phyloP scores from a whole-genome alignment of 2,888 invertebrate genomes.

The Leuctra nigra region DNA sequence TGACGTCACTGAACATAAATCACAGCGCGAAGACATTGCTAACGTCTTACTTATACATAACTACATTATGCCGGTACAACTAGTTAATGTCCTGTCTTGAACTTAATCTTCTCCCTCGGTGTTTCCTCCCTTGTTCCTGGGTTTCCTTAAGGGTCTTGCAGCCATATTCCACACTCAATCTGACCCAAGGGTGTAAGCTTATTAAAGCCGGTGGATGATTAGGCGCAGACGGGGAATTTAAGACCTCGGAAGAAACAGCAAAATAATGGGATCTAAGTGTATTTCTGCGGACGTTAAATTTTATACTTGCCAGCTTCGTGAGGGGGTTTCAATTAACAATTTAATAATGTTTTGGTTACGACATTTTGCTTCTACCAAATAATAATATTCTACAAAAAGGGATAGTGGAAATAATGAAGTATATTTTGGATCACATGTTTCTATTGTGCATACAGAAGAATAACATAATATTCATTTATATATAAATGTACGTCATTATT shows the following conservation, averaged over 20 bases:
- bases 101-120: constrained; percentile 6
- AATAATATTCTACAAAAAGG: background rate
- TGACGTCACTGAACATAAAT: background rate
- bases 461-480: no score
- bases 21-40: constrained; percentile 6
- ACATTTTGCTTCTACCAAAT: background rate
- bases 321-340: background rate
- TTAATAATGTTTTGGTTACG: no score
- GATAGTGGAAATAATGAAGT: background rate
- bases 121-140: constrained; percentile 13
- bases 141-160: constrained; percentile 9
- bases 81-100: constrained; percentile 13
- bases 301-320: background rate
- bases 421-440: background rate
- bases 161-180: constrained; percentile 3
- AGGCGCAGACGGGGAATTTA: constrained; percentile 7
- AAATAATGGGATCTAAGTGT: constrained; percentile 9
- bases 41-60: constrained; percentile 4
- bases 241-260: constrained; percentile 1
- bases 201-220: constrained; percentile 10
- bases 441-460: no score
- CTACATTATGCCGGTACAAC: constrained; percentile 14
- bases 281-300: background rate
- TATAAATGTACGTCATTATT: no score
- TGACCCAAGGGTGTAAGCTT: constrained; percentile 12